Conservation (phyloP, 2,888 invertebrate species). For the Dasysyrphus tricinctus region DNA sequence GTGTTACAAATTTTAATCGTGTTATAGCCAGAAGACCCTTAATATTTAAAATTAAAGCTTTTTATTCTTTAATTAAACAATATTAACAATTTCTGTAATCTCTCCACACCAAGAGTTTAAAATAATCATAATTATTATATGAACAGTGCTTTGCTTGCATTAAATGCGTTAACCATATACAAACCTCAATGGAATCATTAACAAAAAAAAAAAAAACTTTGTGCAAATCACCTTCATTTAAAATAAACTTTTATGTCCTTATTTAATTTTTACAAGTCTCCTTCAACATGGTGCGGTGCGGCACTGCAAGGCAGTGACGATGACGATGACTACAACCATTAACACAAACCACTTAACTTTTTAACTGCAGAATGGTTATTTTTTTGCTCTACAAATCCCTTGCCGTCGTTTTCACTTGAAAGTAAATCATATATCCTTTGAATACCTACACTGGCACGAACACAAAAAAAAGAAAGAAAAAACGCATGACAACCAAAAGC, state of each 20-base stretch:
- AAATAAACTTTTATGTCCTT: conserved; percentile 15
- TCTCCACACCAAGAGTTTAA: not conserved
- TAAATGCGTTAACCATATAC: conserved; percentile 7
- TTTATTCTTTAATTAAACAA: not conserved
- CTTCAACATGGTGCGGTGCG: not conserved
- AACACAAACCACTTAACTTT: conserved; percentile 44
- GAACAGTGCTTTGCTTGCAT: not conserved
- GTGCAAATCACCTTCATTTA: conserved; percentile 27
- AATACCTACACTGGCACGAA: not conserved
- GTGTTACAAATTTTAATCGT: not conserved
- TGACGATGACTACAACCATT: not conserved
- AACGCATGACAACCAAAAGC: conserved; percentile 12
- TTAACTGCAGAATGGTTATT: conserved; percentile 32
- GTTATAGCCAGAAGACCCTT: not conserved
- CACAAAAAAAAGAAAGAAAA: not conserved
- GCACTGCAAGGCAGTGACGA: no score
- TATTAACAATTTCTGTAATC: not conserved
- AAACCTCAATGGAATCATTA: conserved; percentile 20
- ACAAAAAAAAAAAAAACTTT: conserved; percentile 3
- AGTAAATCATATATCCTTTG: conserved; percentile 43
- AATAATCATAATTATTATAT: not conserved
- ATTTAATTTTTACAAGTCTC: conserved; percentile 35
- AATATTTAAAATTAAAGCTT: not conserved
- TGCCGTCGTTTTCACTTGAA: conserved; percentile 25
- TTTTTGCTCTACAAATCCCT: conserved; percentile 25